Evolutionary conservation across 1,140 invertebrate species (phyloP), one percentile per base, ranked within the genome.

Genomic region (Aplysia californica): DNA sequence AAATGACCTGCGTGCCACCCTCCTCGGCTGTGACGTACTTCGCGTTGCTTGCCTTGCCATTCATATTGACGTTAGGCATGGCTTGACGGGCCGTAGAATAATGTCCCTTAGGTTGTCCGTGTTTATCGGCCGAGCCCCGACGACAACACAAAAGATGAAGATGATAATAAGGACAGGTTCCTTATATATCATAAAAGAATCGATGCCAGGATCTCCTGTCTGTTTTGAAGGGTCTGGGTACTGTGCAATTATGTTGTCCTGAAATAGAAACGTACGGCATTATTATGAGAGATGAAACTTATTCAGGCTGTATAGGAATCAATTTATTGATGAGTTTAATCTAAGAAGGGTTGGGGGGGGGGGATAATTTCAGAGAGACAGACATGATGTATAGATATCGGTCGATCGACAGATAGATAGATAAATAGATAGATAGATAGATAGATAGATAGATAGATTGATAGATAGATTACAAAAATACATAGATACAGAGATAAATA

Each of bases 11-110:
- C 3, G 70, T 72, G 10, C 70, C 70, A 5, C 70, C 70, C 38
- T 55, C 76, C n/a, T 72, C 66, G 18, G 36, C 69, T 4, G 29
- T 55, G 29, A 77, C 29, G 33, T 72, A 72, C 39, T 72, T 72
- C 6, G 70, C 70, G 33, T 72, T 72, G 31, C 70, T 72, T 15
- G 55, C 39, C 41, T 72, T 72, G 3, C 70, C 70, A 31, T 72
- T 72, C 70, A 72, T 72, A 1, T 15, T 35, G 2, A 55, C 50
- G 50, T 55, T 70, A 31, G 50, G 41, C 66, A 68, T 68, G 50
- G 38, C 50, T 41, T 31, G 6, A 36, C 20, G 1, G 20, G 20
- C n/a, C 15, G 15, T 50, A 50, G n/a, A 15, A 50, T 50, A 15
- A 50, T n/a, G n/a, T n/a, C 15, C n/a, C 44, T n/a, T 15, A 50